Base-by-base conservation (phyloP, 2,888 invertebrate species). In the Cyaniris semiargus region DNA sequence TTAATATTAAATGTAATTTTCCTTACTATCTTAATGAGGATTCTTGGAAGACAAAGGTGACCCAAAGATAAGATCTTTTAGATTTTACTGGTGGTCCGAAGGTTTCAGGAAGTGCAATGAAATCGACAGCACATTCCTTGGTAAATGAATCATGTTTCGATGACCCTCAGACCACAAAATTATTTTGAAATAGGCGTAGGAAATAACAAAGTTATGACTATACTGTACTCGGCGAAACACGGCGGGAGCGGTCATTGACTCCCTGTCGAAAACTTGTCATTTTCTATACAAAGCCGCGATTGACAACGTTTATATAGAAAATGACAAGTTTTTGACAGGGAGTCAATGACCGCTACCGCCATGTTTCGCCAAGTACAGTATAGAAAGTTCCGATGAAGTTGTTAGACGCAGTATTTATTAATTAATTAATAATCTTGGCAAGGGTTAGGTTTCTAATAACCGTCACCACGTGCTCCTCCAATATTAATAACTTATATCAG, bases 401-500 rank as follows among this genome's bases (percentile, higher is more conserved):
- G 18, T 23, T 15, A 60, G 60, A 27, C 66, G 18, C 38, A 71
- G 71, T 38, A 71, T 70, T 34, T 18, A 70, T 34, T 71, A 71
- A 71, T 70, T 70, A 38, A 70, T 71, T 71, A 71, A 38, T 38
- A 38, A 71, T 71, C 71, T 38, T 71, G 34, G 38, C 38, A 38
- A 71, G 71, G 71, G 38, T 34, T 34, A 34, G 70, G 31, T 71
- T 71, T 71, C 71, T 71, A 71, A 71, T 38, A 71, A 38, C 71
- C 34, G 34, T 34, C 71, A 38, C 71, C 71, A 38, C 38, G 71
- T 71, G 71, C 21, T n/a, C 34, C 70, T n/a, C 38, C 71, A 71
- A 71, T 71, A 71, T 71, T 71, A 71, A 71, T 66, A 66, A 66
- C 66, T 66, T 66, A 60, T 70, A 38, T 34, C 34, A 71, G 10